Evolutionary conservation across 2,888 invertebrate species (phyloP).

Genomic region (Lasioglossum leucozonium): DNA sequence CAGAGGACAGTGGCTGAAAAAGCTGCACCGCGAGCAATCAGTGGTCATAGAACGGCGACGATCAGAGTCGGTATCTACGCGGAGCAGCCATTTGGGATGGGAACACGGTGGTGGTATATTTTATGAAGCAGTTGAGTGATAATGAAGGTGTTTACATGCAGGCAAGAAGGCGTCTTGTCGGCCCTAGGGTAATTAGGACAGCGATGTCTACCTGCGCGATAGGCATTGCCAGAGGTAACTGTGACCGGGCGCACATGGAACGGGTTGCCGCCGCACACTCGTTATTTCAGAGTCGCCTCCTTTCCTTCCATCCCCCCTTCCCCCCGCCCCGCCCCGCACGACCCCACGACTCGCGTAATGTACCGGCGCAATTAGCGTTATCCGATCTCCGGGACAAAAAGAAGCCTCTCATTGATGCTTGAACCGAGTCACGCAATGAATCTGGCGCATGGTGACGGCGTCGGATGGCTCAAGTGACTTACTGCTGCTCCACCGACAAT

Average conservation of each 20-base stretch:
- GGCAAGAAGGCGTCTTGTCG: constrained; percentile 71
- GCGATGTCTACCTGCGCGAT: constrained; percentile 69
- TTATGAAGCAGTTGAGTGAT: constrained; percentile 71
- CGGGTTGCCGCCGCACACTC: constrained; percentile 56
- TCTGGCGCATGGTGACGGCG: neutral
- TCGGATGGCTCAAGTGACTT: neutral
- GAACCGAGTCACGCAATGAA: constrained; percentile 3
- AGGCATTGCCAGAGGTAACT: constrained; percentile 70
- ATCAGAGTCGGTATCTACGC: constrained; percentile 41
- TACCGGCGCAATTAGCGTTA: constrained; percentile 71
- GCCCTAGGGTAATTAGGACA: constrained; percentile 71
- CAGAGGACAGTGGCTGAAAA: neutral
- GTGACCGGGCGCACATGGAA: constrained; percentile 55
- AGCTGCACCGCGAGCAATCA: neutral
- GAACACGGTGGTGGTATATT: constrained; percentile 57
- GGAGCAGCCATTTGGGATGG: constrained; percentile 21
- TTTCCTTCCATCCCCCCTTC: too few relatives aligned
- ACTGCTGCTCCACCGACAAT: constrained; percentile 18
- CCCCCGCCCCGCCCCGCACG: neutral
- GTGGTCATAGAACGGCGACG: constrained; percentile 14
- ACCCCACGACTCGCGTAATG: constrained; percentile 53
- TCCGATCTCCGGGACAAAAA: constrained; percentile 65
- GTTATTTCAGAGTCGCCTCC: constrained; percentile 59
- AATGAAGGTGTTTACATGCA: constrained; percentile 68
- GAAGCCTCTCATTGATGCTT: constrained; percentile 54